These are phyloP conservation scores for Pagetopsis macropterus DNA, from an alignment of 2,797 vertebrate species.

Conservation along the genomic window DNA sequence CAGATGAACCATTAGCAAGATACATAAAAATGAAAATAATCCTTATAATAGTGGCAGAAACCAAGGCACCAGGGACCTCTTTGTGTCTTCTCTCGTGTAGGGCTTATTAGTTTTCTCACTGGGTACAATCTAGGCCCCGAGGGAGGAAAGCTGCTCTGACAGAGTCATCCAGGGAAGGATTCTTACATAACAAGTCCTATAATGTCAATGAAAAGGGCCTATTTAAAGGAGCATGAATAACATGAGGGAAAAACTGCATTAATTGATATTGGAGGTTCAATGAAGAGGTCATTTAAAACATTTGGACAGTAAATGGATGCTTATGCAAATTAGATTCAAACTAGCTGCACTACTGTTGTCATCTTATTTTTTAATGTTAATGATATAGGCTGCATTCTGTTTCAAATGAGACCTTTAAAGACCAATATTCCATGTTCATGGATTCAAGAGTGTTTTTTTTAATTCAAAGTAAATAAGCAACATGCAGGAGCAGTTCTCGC, in stretches of 20 bases:
- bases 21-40: slow-evolving; percentile 54
- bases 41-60: slow-evolving; percentile 35
- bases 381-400: neutral
- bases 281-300: neutral
- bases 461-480: slow-evolving; percentile 19
- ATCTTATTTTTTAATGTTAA: neutral
- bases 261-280: slow-evolving; percentile 8
- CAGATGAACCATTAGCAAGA: slow-evolving; percentile 29
- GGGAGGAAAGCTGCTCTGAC: slow-evolving; percentile 66
- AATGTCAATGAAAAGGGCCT: slow-evolving; percentile 77
- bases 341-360: neutral
- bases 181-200: slow-evolving; percentile 78
- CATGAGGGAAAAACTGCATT: slow-evolving; percentile 25
- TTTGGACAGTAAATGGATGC: neutral
- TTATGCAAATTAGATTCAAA: neutral
- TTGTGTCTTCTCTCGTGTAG: slow-evolving; percentile 39
- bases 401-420: slow-evolving; percentile 24
- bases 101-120: slow-evolving; percentile 70
- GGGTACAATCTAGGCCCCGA: slow-evolving; percentile 72
- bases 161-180: slow-evolving; percentile 70
- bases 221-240: slow-evolving; percentile 64
- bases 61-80: slow-evolving; percentile 30
- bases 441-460: neutral
- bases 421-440: neutral
- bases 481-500: slow-evolving; percentile 12